Evolutionary conservation across 2,888 invertebrate species (phyloP), one percentile per base, ranked within the genome.

Genomic region (Drosophila eohydei): DNA sequence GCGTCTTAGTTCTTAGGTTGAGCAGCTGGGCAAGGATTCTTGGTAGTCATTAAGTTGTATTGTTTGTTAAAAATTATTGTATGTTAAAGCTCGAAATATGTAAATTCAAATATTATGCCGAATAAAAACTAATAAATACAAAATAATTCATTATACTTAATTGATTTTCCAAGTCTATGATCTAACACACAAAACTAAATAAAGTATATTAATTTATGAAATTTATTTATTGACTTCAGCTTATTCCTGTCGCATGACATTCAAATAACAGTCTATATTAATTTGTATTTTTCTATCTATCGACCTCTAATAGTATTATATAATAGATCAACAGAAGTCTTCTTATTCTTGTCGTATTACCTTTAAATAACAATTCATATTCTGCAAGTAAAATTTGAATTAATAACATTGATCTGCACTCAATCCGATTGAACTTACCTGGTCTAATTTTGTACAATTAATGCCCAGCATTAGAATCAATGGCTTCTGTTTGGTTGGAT

Each of bases 31-130:
- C 77, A 78, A 81, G 83, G 80, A 89, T 74, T 78, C 77, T 79
- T 78, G 79, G 76, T 86, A 86, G 89, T 87, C 89, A 87, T 79
- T 86, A 86, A 86, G 89, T 72, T 80, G 79, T 89, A 86, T 84
- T 88, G 84, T 78, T 85, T 85, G 89, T 85, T 85, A 88, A 78
- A 83, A 59, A 11, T 80, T 52, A 60, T 60, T 60, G 21, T 72
- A 84, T 72, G 80, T 87, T 84, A 81, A 82, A 77, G 65, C 79
- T 79, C 69, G 67, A 84, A 77, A 71, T 70, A 64, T 76, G 69
- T 78, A 72, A 80, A 80, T 82, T 72, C 66, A 58, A 58, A 57
- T 71, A 65, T 68, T 78, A 82, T 67, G 57, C 58, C 59, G 69
- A 84, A 83, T 84, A 87, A 70, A 86, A 51, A 40, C 58, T 14